Conservation (phyloP, 2,113 vertebrate species). For the Perca fluviatilis region DNA sequence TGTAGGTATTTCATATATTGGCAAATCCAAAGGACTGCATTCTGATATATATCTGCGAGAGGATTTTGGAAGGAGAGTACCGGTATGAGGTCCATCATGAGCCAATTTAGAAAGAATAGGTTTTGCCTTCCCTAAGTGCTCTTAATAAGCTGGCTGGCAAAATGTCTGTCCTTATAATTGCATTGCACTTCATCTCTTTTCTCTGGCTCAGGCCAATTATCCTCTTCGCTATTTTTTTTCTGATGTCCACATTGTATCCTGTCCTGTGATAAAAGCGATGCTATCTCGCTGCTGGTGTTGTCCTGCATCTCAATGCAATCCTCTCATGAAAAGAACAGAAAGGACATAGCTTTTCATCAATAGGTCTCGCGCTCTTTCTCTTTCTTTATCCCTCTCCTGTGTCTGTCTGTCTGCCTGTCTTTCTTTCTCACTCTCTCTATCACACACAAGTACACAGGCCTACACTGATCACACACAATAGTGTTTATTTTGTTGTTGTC, state of each 20-base stretch:
- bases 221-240: constrained; percentile 44
- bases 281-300: constrained; percentile 60
- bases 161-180: constrained; percentile 48
- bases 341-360: constrained; percentile 60
- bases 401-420: constrained; percentile 4
- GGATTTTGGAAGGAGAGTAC: constrained; percentile 31
- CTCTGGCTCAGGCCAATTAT: constrained; percentile 53
- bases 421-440: constrained; percentile 7
- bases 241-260: constrained; percentile 58
- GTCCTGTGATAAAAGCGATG: constrained; percentile 70
- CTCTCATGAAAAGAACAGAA: constrained; percentile 43
- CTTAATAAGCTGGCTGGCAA: constrained; percentile 50
- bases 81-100: constrained; percentile 11
- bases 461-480: background rate
- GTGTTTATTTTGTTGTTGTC: background rate
- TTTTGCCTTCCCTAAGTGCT: constrained; percentile 43
- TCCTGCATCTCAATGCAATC: constrained; percentile 75
- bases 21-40: constrained; percentile 15
- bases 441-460: background rate
- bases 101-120: constrained; percentile 39
- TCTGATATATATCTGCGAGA: constrained; percentile 9
- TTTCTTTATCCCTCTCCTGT: constrained; percentile 14
- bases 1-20: constrained; percentile 2
- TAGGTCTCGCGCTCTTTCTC: constrained; percentile 13
- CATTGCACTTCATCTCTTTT: constrained; percentile 38